phyloP scores from a whole-genome alignment of 1,140 invertebrate species.

The Procambarus virginalis region DNA sequence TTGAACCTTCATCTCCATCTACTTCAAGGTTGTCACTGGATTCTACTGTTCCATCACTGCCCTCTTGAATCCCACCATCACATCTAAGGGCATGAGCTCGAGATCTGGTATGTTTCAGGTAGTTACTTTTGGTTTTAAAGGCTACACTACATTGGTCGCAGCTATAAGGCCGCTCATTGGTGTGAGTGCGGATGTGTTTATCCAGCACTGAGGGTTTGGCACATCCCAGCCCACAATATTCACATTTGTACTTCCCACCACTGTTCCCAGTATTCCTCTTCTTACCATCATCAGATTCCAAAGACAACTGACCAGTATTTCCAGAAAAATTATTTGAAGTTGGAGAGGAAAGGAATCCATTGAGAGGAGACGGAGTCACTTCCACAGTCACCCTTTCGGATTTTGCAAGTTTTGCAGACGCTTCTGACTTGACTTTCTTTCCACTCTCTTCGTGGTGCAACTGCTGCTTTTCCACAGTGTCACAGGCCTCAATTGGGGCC shows the following conservation, averaged over 20 bases:
- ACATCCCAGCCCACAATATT: conserved; percentile 90
- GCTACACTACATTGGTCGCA: conserved; percentile 91
- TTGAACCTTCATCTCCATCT: conserved; percentile 31
- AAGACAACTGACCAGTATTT: conserved; percentile 26
- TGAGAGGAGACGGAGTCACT: conserved; percentile 8
- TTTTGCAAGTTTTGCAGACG: not conserved
- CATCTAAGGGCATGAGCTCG: conserved; percentile 85
- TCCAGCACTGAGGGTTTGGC: conserved; percentile 94
- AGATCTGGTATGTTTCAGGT: conserved; percentile 92
- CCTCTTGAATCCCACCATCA: conserved; percentile 60
- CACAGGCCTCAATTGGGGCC: conserved; percentile 72
- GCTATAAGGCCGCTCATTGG: conserved; percentile 94
- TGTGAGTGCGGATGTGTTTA: conserved; percentile 93
- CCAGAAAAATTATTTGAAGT: conserved; percentile 16
- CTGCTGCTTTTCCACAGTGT: conserved; percentile 63
- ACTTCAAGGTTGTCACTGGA: conserved; percentile 42
- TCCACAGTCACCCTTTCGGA: not conserved
- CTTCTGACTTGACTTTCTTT: conserved; percentile 28
- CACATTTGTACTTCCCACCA: conserved; percentile 81
- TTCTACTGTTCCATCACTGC: conserved; percentile 47
- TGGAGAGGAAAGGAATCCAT: conserved; percentile 17
- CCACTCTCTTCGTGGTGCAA: conserved; percentile 24
- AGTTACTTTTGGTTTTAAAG: conserved; percentile 95
- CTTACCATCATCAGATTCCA: conserved; percentile 60
- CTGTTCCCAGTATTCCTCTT: conserved; percentile 74